A percentile compares a stretch with the other conserved stretches of the same genome.
phyloP scores from a whole-genome alignment of 2,888 invertebrate genomes.

The Tenodera sinensis region DNA sequence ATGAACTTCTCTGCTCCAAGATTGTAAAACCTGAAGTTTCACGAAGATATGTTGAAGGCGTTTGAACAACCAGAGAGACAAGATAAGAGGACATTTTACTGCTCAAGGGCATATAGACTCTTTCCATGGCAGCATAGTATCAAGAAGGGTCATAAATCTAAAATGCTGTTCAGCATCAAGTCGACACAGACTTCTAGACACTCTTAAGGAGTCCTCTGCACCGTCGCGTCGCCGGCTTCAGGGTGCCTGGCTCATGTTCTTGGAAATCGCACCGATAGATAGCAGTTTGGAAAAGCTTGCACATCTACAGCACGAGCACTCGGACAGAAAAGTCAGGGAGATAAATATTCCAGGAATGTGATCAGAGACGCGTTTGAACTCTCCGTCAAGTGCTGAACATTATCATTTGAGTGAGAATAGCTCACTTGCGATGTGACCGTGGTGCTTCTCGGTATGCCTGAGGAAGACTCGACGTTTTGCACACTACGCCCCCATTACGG shows the following conservation, averaged over 20 bases:
- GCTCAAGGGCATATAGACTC: neutral
- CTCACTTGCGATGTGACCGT: neutral
- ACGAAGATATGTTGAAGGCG: neutral
- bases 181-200: neutral
- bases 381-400: neutral
- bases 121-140: neutral
- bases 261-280: neutral
- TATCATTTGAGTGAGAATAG: neutral
- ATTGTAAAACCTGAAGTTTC: neutral
- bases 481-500: neutral
- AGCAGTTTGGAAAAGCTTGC: neutral
- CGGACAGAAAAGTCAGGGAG: neutral
- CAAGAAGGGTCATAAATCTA: neutral
- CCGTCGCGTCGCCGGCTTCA: neutral
- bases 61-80: neutral
- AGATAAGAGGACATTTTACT: neutral
- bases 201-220: neutral
- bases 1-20: neutral
- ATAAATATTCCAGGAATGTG: neutral
- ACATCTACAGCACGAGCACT: neutral
- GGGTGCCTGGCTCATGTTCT: neutral
- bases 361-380: neutral
- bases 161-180: neutral
- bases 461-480: constrained; percentile 45
- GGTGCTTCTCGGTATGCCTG: constrained; percentile 38